Evolutionary conservation across 1,140 invertebrate species (phyloP), one percentile per base, ranked within the genome.

Genomic region (Brachystomella parvula): DNA sequence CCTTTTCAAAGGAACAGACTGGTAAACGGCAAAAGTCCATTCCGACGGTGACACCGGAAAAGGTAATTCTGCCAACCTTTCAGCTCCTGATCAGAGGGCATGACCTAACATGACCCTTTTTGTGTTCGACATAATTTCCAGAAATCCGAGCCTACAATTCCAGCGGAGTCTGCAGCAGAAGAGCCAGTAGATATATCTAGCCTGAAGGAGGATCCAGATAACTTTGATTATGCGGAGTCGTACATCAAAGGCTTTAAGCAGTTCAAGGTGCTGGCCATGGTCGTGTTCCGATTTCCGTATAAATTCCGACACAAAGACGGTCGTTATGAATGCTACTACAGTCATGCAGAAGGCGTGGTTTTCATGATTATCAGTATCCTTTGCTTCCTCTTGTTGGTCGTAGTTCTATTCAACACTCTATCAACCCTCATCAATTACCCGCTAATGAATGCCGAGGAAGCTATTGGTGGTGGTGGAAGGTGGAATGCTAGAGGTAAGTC

Each of bases 401-500:
- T 9, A 6, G 12, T 17, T 24, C 6, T 26, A 6, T 53, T 53
- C 49, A 53, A 53, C 24, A 15, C 24, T 24, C 21, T 53, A 6
- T 53, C 49, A 6, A 26, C 24, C 9, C 12, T 53, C 6, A 12
- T 53, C 49, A 53, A 53, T 24, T 53, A 15, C 49, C 49, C 49
- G 15, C 49, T 17, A 24, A 53, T 53, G 49, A 53, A 53, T 53
- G 49, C 49, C 3, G 21, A 53, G 9, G 6, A 3, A 19, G 49
- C 12, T 53, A 24, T 53, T 53, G 49, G 49, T 6, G 49, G 49
- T 19, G 49, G 49, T 19, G 24, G 24, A 6, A 53, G 24, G 49
- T 53, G 49, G 49, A 24, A 9, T 53, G 49, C 49, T 12, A 53
- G 49, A 53, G 49, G 49, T 53, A 26, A 53, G 24, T 53, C 49